A percentile compares a stretch with the other conserved stretches of the same genome.
Conservation (phyloP, 1,140 invertebrate species). For the Lepidostoma basale region DNA sequence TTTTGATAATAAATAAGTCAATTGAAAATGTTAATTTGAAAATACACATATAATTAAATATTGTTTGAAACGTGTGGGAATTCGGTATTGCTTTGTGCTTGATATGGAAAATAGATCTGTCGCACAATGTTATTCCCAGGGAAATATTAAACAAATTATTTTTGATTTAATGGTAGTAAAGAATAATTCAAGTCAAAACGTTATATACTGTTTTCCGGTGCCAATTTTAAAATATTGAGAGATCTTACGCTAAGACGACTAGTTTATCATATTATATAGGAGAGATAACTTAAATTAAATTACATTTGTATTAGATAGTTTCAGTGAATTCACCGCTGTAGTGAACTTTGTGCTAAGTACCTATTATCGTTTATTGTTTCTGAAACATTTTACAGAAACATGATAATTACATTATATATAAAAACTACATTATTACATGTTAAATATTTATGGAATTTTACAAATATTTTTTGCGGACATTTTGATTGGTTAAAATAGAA, state of each 20-base stretch:
- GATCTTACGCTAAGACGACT: conserved; percentile 20
- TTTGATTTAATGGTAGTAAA: too few relatives aligned
- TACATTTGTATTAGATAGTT: not conserved
- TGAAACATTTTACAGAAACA: conserved; percentile 22
- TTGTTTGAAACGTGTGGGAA: too few relatives aligned
- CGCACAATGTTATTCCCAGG: too few relatives aligned
- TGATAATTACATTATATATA: conserved; percentile 16
- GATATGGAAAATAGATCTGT: too few relatives aligned
- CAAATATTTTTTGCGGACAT: conserved; percentile 14
- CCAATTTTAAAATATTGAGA: too few relatives aligned
- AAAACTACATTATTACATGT: conserved; percentile 6
- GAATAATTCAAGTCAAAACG: too few relatives aligned
- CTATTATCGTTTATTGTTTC: conserved; percentile 43
- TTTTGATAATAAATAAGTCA: not conserved
- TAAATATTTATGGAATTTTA: conserved; percentile 41
- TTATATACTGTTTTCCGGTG: too few relatives aligned
- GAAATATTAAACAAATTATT: too few relatives aligned
- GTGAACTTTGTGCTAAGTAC: conserved; percentile 40
- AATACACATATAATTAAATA: not conserved
- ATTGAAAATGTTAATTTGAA: not conserved
- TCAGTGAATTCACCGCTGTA: conserved; percentile 11
- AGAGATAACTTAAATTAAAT: conserved; percentile 1
- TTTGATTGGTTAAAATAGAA: not conserved
- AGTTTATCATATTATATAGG: conserved; percentile 19
- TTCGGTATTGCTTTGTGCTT: not conserved